phyloP scores from a whole-genome alignment of 2,888 invertebrate species.

The Adineta ricciae region DNA sequence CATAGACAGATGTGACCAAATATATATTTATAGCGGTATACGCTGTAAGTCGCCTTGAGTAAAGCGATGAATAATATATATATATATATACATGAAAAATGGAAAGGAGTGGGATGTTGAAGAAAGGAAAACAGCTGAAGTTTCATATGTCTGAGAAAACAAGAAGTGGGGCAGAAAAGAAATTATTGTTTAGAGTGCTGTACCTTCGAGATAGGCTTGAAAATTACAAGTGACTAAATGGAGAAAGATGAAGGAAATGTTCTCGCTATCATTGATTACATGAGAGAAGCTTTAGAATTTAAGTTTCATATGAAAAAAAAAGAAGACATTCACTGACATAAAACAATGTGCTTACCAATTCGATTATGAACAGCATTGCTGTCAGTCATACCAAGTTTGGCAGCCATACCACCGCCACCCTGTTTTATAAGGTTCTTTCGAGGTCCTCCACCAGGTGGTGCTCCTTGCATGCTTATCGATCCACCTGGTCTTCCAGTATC shows the following conservation, averaged over 20 bases:
- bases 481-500: not conserved
- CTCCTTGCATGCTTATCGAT: not conserved
- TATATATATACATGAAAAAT: not conserved
- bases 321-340: too few species aligned
- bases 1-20: not conserved
- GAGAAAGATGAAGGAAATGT: not conserved
- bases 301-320: too few species aligned
- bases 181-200: not conserved
- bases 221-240: constrained; percentile 2
- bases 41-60: not conserved
- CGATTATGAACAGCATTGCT: not conserved
- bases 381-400: not conserved
- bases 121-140: not conserved
- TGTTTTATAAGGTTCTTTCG: constrained; percentile 1
- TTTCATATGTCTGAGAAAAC: not conserved
- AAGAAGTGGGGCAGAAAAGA: not conserved
- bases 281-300: too few species aligned
- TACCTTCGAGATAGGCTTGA: not conserved
- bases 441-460: constrained; percentile 3
- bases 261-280: too few species aligned
- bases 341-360: not conserved
- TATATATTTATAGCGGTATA: not conserved
- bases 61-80: not conserved
- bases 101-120: not conserved
- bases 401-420: not conserved